Conservation (phyloP, 2,888 invertebrate genomes). For the Euclidia mi region DNA sequence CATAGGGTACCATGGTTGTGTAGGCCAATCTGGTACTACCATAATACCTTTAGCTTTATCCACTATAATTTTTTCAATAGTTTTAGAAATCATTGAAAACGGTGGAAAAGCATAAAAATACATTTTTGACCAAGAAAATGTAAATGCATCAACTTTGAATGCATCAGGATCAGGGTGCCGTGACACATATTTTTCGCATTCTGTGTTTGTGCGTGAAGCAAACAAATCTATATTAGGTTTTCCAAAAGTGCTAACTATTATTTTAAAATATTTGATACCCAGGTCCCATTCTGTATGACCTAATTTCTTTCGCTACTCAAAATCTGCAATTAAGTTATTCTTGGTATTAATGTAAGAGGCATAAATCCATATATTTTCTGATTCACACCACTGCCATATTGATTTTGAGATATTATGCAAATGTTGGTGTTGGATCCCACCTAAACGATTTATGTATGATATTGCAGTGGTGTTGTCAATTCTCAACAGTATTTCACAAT, state of each 20-base stretch:
- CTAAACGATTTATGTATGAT: conserved; percentile 9
- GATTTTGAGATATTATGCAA: conserved; percentile 5
- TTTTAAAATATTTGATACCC: neutral
- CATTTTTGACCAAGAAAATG: conserved; percentile 35
- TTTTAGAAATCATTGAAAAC: conserved; percentile 39
- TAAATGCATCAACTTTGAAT: conserved; percentile 42
- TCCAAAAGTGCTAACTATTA: neutral
- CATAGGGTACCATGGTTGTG: conserved; percentile 48
- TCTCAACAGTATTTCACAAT: conserved; percentile 6
- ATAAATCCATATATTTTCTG: conserved; percentile 1
- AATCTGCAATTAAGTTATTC: conserved; percentile 10
- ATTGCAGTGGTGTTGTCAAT: conserved; percentile 12
- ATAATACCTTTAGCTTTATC: conserved; percentile 43
- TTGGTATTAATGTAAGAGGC: too few species aligned
- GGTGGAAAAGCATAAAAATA: conserved; percentile 50
- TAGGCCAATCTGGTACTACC: conserved; percentile 43
- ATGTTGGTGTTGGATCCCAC: conserved; percentile 7
- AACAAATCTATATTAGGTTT: conserved; percentile 10
- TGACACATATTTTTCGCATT: conserved; percentile 40
- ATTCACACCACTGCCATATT: conserved; percentile 13
- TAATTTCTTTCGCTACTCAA: neutral
- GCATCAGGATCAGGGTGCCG: conserved; percentile 50
- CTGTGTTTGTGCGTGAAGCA: too few species aligned
- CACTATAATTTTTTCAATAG: conserved; percentile 35
- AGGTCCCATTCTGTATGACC: conserved; percentile 11